Conservation (phyloP, 2,888 invertebrate genomes). For the Myathropa florea region DNA sequence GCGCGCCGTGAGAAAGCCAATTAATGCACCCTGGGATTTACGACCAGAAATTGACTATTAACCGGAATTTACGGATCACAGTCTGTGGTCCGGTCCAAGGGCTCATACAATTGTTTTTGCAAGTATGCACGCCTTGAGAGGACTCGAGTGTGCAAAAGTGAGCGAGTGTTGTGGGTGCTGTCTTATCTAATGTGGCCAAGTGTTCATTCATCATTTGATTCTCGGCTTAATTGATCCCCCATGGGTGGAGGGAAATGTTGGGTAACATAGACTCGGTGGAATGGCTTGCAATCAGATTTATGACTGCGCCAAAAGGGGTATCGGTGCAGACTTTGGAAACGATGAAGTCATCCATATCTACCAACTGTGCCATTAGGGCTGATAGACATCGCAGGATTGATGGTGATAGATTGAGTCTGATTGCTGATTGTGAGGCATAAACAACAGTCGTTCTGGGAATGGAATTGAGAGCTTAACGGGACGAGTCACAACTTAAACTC, state of each 20-base stretch:
- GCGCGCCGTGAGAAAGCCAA: neutral
- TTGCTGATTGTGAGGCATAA: no score
- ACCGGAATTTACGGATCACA: neutral
- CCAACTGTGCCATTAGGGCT: neutral
- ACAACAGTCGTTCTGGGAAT: no score
- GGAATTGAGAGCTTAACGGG: no score
- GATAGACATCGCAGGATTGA: neutral
- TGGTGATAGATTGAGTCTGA: neutral
- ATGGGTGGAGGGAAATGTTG: neutral
- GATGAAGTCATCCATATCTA: neutral
- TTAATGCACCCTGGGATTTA: slow-evolving; percentile 11
- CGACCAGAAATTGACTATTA: slow-evolving; percentile 21
- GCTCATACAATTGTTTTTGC: neutral
- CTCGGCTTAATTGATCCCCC: neutral
- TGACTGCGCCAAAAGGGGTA: neutral
- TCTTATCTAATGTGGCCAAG: neutral
- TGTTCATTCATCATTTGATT: neutral
- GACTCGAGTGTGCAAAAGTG: no score
- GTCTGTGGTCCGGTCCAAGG: neutral
- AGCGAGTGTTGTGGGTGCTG: neutral
- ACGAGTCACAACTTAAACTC: no score
- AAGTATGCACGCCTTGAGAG: no score
- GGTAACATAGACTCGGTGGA: neutral
- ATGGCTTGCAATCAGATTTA: neutral
- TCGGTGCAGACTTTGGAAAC: neutral